Evolutionary conservation across 2,888 invertebrate species (phyloP).

Genomic region (Drosophila emarginata): DNA sequence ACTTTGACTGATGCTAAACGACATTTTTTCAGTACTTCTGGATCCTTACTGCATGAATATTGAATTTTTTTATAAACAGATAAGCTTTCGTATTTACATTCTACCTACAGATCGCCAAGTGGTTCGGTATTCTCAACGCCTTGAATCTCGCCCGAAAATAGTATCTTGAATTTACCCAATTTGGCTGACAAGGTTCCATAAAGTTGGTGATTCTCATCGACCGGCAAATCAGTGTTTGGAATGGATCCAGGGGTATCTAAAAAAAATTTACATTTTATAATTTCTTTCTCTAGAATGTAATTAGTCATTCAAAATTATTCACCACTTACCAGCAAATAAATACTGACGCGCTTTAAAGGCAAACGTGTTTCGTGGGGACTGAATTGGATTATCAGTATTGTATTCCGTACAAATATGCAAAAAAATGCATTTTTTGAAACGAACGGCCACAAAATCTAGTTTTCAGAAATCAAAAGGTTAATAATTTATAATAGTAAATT

Average conservation of each 20-base stretch:
- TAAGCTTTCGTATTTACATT: not conserved
- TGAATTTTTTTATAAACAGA: not conserved
- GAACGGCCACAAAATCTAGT: slow-evolving; percentile 3
- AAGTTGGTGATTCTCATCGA: slow-evolving; percentile 18
- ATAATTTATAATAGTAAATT: not conserved
- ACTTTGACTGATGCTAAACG: not conserved
- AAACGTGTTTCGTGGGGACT: not conserved
- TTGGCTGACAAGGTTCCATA: slow-evolving; percentile 34
- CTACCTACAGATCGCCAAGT: slow-evolving; percentile 31
- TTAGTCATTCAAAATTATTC: not conserved
- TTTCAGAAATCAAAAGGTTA: not conserved
- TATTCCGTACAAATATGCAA: not conserved
- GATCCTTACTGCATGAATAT: slow-evolving; percentile 17
- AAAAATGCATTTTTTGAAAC: slow-evolving; percentile 21
- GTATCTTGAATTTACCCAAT: slow-evolving; percentile 29
- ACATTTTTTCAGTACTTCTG: slow-evolving; percentile 16
- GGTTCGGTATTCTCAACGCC: slow-evolving; percentile 19
- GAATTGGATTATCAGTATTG: not conserved
- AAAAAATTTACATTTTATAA: no score
- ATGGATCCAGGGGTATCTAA: slow-evolving; percentile 18
- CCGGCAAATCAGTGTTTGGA: not conserved
- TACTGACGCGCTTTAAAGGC: slow-evolving; percentile 24
- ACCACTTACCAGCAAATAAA: slow-evolving; percentile 28
- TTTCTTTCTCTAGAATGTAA: no score
- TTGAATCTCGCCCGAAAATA: slow-evolving; percentile 30